Evolutionary conservation across 2,888 invertebrate species (phyloP), one percentile per base, ranked within the genome.

Genomic region (Hylaea fasciaria): DNA sequence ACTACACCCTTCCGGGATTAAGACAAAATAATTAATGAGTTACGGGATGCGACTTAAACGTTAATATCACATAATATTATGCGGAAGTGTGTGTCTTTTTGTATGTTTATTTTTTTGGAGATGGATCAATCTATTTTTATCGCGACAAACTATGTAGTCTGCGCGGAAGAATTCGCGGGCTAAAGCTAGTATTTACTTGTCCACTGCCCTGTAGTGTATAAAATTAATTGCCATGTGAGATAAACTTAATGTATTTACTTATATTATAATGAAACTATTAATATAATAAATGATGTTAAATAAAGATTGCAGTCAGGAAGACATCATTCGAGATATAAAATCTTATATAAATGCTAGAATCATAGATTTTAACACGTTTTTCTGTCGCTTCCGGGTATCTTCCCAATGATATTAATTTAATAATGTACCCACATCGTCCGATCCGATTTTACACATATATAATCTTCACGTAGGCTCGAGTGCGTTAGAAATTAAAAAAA

Each of bases 271-370:
- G 14, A 32, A 22, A n/a, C 44, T n/a, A 46, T 46, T 55, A 47
- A 51, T 52, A 44, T 28, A 54, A 51, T 60, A 55, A 56, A 50
- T 10, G 46, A 60, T 60, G 43, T 55, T n/a, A 50, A 40, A 60
- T 54, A 12, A 55, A 51, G 46, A 55, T 60, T 55, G 29, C 41
- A 41, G 46, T 47, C 45, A 60, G 60, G 60, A 60, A 60, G 55
- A 13, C 41, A 55, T 51, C 40, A 28, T 41, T 17, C 37, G 44
- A 32, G 60, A 60, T 60, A 55, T 47, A 46, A 46, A 40, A 60
- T 60, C 60, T 46, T 50, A 37, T 45, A 29, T 41, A 48, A 16
- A 11, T 48, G 14, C 41, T 46, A n/a, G 16, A 29, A 39, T 59
- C 44, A 59, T 59, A 45, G 53, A 59, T 53, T 49, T 44, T 49